Base-by-base conservation (phyloP, 2,888 invertebrate species). In the Thecocarcelia acutangulata region DNA sequence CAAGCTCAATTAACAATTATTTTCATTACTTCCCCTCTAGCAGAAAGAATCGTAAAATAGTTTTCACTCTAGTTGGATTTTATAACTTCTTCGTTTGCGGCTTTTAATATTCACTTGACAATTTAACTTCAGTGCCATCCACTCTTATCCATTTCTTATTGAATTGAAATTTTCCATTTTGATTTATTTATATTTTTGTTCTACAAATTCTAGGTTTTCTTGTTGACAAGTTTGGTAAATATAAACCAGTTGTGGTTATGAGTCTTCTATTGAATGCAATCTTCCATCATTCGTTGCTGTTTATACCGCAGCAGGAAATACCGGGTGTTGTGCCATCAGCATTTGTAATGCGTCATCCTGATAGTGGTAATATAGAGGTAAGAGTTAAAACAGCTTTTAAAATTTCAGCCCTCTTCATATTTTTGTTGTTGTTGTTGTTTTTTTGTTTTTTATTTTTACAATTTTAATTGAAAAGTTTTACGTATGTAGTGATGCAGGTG, bases 161-260 rank as follows among this genome's bases (percentile, higher is more conserved):
- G 12, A 44, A 19, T 21, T 3, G n/a, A 59, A 59, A 13, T 19
- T 68, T 42, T 19, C 13, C 19, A 11, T n/a, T 44, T 56, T 8
- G 21, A 69, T 46, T 58, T 46, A 2, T 3, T 46, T 33, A 17
- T 28, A 8, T 28, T 46, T 59, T 44, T 5, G 5, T 33, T 15
- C 28, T 1, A 56, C 21, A 69, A 50, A 17, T 92, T 92, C 83
- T 91, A 94, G 96, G 96, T 83, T 95, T 95, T 89, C 91, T 97
- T 84, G 96, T 97, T 80, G 97, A 97, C 90, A 96, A 95, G 91
- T 95, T 96, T 87, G 96, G 96, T 68, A 94, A 95, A 89, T 97
- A 97, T 91, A 97, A 96, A 88, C 94, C 95, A 0, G 95, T 96
- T 24, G 94, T 97, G 77, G 94, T 96, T 84, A 92, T 95, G 75